Evolutionary conservation across 2,888 invertebrate genomes (phyloP), one percentile per base, ranked within the genome.

Genomic region (Tanypteryx hageni): DNA sequence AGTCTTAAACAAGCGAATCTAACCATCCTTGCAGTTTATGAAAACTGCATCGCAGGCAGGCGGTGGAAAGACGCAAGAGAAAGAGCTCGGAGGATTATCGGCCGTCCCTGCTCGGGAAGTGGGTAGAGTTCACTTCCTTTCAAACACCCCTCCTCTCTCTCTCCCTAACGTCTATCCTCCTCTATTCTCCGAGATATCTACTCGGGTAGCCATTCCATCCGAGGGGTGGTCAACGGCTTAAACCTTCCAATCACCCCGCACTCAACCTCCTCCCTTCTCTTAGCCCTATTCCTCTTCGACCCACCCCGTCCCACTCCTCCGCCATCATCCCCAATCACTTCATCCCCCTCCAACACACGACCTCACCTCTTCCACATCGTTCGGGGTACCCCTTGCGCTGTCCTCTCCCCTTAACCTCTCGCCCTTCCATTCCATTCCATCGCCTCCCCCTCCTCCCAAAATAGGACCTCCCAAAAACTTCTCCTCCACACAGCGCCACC

Each of bases 211-310:
- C 64, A 44, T 57, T 89, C 89, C 11, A 89, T 89, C 68, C 61
- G n/a, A 64, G 64, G 64, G 18, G 64, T 64, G 89, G 89, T 89
- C 89, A 89, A 64, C 64, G 61, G 61, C 86, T 86, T 64, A 86
- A 86, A 68, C 89, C 86, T 27, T 61, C 86, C 86, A 86, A 86
- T 86, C 89, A 89, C 64, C 89, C 44, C 31, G 44, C 83, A 57
- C 83, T 83, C 83, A 56, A 27, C 56, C 57, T 8, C 56, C 89
- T 64, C 64, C 89, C 86, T 58, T 58, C 31, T 61, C 86, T 57
- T 85, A 14, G 59, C 59, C 58, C 61, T 16, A 27, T 61, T 64
- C 89, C 61, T 64, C 68, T 68, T n/a, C 44, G 44, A 16, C 44
- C 89, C 86, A 86, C 61, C 18, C 59, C n/a, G 5, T 83, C 56